Conservation (phyloP, 2,888 invertebrate species). For the Parnassius mnemosyne region DNA sequence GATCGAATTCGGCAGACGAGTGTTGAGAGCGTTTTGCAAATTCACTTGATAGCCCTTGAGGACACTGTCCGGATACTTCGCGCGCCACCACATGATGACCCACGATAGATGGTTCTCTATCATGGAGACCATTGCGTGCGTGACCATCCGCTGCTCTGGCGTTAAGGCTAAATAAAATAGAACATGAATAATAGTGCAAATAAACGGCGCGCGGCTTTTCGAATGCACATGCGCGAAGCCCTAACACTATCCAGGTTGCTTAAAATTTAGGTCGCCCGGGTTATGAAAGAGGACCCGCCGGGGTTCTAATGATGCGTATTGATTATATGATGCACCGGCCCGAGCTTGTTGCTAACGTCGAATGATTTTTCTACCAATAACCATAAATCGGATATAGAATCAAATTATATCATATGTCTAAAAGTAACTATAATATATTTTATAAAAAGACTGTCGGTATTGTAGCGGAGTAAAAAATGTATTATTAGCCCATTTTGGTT, state of each 20-base stretch:
- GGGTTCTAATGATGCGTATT: not conserved
- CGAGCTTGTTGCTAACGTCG: not conserved
- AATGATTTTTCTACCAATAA: not conserved
- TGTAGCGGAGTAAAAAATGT: no score
- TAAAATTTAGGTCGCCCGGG: constrained; percentile 39
- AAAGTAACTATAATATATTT: no score
- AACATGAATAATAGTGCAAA: constrained; percentile 34
- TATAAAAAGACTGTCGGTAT: no score
- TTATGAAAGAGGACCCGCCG: not conserved
- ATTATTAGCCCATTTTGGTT: no score
- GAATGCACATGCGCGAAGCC: constrained; percentile 62
- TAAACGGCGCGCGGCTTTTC: constrained; percentile 24
- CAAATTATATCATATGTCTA: no score
- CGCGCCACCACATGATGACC: constrained; percentile 95
- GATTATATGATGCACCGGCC: not conserved
- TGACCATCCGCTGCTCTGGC: constrained; percentile 91
- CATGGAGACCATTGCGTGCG: constrained; percentile 96
- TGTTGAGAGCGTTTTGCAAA: constrained; percentile 92
- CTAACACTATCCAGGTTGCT: constrained; percentile 38
- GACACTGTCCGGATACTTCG: constrained; percentile 93
- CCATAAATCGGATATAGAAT: no score
- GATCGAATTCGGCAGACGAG: constrained; percentile 91
- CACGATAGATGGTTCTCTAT: constrained; percentile 96
- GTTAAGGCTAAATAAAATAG: constrained; percentile 81
- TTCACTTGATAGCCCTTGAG: constrained; percentile 95